Conservation (phyloP, 2,797 vertebrate species). For the Pteronotus mesoamericanus region DNA sequence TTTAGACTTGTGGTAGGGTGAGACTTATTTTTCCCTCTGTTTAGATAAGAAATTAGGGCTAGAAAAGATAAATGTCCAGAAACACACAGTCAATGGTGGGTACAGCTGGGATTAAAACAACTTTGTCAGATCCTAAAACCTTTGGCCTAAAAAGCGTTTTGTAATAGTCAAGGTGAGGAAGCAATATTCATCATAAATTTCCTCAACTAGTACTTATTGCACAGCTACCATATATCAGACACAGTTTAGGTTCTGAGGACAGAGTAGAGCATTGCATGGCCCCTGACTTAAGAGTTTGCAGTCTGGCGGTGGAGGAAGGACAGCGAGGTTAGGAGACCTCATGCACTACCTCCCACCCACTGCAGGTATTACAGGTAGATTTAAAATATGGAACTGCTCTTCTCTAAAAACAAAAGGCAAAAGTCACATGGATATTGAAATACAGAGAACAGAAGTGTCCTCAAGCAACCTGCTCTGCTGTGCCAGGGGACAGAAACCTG, state of each 20-base stretch:
- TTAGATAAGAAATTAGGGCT: background rate
- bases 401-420: background rate
- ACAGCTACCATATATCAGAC: background rate
- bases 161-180: background rate
- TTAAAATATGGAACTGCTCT: background rate
- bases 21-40: background rate
- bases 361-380: background rate
- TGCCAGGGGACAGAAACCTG: background rate
- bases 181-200: background rate
- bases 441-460: background rate
- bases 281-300: background rate
- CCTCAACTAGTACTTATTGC: background rate
- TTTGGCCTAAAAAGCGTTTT: background rate
- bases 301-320: background rate
- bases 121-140: background rate
- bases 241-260: background rate
- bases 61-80: background rate
- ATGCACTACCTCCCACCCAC: background rate
- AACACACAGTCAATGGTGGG: background rate
- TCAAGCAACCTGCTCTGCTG: background rate
- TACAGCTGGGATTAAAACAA: background rate
- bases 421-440: background rate
- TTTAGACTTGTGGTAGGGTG: background rate
- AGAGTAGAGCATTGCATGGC: background rate
- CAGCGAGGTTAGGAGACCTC: background rate